These are phyloP conservation scores for Pachyuromys duprasi DNA, from an alignment of 2,797 vertebrate species.

Conservation along the genomic window DNA sequence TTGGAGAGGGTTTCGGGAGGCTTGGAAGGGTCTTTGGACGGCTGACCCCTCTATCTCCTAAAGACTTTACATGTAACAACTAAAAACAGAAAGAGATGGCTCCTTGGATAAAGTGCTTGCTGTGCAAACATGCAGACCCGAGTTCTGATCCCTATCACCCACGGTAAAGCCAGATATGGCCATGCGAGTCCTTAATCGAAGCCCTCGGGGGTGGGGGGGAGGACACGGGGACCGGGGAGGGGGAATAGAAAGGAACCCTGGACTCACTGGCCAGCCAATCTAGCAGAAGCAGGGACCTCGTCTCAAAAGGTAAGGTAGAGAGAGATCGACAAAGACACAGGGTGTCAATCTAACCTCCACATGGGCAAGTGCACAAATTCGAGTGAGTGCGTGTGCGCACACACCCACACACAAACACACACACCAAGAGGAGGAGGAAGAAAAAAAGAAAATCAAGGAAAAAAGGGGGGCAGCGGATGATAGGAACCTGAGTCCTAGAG, in stretches of 20 bases:
- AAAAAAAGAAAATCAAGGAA: not conserved
- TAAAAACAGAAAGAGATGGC: not conserved
- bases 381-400: rapidly evolving
- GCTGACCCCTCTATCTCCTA: not conserved
- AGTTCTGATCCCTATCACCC: not conserved
- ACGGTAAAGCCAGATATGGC: not conserved
- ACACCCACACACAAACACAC: too few relatives aligned
- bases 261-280: not conserved
- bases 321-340: not conserved
- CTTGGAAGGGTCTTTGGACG: not conserved
- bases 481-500: not conserved
- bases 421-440: not conserved
- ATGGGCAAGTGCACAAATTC: not conserved
- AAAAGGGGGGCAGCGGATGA: not conserved
- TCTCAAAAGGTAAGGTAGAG: not conserved
- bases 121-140: not conserved
- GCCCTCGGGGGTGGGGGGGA: too few relatives aligned
- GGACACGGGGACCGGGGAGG: too few relatives aligned
- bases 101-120: not conserved
- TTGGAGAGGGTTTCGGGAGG: not conserved
- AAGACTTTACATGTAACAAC: not conserved
- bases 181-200: not conserved
- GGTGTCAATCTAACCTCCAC: not conserved
- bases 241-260: not conserved
- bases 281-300: not conserved